A percentile compares a stretch with the other conserved stretches of the same genome.
phyloP scores from a whole-genome alignment of 1,140 invertebrate species.

The Microvelia longipes region DNA sequence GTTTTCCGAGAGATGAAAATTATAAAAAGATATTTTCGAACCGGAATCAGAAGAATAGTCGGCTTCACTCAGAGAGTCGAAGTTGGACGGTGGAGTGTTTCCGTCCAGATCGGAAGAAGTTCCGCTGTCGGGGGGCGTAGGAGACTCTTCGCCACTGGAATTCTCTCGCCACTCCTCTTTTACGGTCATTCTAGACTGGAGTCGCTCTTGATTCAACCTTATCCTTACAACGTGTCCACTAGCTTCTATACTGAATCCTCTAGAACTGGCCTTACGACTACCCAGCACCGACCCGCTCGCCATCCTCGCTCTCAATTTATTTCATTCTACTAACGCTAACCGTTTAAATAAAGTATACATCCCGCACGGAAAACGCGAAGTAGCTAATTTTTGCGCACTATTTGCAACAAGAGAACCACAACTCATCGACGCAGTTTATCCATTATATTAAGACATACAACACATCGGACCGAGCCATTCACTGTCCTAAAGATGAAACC shows the following conservation, averaged over 20 bases:
- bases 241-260: not conserved
- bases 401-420: too few relatives aligned
- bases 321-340: too few relatives aligned
- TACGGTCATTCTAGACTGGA: not conserved
- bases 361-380: too few relatives aligned
- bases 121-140: not conserved
- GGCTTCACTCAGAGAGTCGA: not conserved
- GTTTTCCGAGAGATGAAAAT: not conserved
- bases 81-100: not conserved
- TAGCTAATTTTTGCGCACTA: too few relatives aligned
- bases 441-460: too few relatives aligned
- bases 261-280: too few relatives aligned
- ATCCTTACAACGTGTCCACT: not conserved
- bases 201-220: not conserved
- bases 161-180: not conserved
- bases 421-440: too few relatives aligned
- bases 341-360: too few relatives aligned
- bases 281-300: not conserved
- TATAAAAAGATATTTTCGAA: conserved; percentile 2
- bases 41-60: not conserved
- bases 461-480: too few relatives aligned
- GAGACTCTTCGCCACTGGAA: not conserved
- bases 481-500: too few relatives aligned
- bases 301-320: too few relatives aligned
- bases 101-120: not conserved